phyloP scores from a whole-genome alignment of 2,797 vertebrate species.

The Pampus argenteus region DNA sequence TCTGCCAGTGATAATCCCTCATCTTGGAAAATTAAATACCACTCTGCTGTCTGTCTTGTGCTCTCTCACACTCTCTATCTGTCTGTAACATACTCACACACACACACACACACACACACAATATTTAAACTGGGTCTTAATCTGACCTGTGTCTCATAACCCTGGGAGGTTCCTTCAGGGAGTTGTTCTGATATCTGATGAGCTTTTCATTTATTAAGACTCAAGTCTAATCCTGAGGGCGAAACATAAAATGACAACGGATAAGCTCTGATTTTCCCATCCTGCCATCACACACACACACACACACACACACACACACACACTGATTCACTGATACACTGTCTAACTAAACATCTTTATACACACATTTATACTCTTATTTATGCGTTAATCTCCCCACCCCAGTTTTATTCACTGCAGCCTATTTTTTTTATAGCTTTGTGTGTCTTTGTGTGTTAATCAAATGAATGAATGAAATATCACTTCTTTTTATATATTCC shows the following conservation, averaged over 20 bases:
- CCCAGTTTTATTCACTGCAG: constrained; percentile 40
- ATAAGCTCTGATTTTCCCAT: constrained; percentile 69
- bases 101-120: constrained; percentile 36
- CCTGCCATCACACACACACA: constrained; percentile 35
- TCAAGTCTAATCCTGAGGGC: constrained; percentile 79
- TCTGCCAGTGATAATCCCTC: constrained; percentile 81
- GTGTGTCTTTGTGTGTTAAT: constrained; percentile 15
- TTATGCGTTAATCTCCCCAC: constrained; percentile 44
- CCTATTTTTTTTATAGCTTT: constrained; percentile 11
- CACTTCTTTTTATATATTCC: not conserved
- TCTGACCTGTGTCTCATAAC: constrained; percentile 82
- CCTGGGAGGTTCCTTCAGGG: constrained; percentile 78
- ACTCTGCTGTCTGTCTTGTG: constrained; percentile 52
- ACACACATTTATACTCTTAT: constrained; percentile 49
- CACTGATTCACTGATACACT: constrained; percentile 48
- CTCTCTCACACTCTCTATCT: constrained; percentile 43
- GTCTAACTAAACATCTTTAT: constrained; percentile 66
- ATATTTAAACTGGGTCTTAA: constrained; percentile 56
- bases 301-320: constrained; percentile 34
- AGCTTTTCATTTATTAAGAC: constrained; percentile 87
- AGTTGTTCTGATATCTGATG: constrained; percentile 84
- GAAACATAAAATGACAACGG: constrained; percentile 81
- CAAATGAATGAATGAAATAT: constrained; percentile 22
- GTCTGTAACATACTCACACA: constrained; percentile 22
- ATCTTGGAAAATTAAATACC: constrained; percentile 81